Evolutionary conservation across 2,797 vertebrate genomes (phyloP).

Genomic region (Gorsachius magnificus): DNA sequence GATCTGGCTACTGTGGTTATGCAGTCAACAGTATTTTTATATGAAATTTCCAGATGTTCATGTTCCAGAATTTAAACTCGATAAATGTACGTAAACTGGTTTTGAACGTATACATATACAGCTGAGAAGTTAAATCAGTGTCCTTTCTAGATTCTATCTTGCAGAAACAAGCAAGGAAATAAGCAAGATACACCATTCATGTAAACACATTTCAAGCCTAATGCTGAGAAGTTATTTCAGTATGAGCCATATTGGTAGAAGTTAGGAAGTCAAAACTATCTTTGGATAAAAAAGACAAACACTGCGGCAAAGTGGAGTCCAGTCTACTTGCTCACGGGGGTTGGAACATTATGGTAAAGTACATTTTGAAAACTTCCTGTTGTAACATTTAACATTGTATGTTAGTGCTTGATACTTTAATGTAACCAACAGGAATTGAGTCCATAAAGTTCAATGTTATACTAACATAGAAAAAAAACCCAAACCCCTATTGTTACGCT

Average conservation of each 20-base stretch:
- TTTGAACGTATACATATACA: not conserved
- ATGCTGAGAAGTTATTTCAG: not conserved
- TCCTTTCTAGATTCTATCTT: not conserved
- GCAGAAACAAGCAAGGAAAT: not conserved
- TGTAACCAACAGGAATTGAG: not conserved
- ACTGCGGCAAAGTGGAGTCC: not conserved
- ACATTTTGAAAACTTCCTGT: not conserved
- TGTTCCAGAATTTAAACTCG: not conserved
- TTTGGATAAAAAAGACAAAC: not conserved
- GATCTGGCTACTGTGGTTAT: not conserved
- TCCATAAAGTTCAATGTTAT: not conserved
- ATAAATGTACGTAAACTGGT: not conserved
- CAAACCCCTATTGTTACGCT: not conserved
- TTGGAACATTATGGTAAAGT: not conserved
- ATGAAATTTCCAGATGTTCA: not conserved
- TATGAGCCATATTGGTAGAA: not conserved
- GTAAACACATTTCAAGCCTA: not conserved
- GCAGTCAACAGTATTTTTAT: not conserved
- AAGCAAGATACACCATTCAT: not conserved
- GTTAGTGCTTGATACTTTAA: not conserved
- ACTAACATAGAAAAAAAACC: not conserved
- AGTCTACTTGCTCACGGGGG: not conserved
- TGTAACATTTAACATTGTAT: fast-evolving
- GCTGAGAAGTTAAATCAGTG: not conserved
- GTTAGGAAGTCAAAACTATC: not conserved